Percentiles rank a stretch among this genome's conserved stretches.
Conservation (phyloP, 2,113 vertebrate species). For the Notothenia rossii region DNA sequence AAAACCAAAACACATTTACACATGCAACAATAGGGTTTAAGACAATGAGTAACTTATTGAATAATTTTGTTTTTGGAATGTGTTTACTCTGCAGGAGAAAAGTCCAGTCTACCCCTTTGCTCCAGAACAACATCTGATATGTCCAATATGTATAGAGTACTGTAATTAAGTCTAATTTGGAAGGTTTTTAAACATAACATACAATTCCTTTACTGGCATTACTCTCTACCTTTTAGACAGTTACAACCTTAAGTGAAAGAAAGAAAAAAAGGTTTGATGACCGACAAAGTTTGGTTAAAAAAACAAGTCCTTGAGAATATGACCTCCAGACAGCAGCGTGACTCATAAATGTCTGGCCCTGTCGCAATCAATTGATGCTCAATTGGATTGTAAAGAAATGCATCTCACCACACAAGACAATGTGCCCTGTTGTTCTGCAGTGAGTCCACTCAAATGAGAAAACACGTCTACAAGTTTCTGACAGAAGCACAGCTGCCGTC, state of each 20-base stretch:
- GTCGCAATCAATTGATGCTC: slow-evolving; percentile 49
- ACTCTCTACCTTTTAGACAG: slow-evolving; percentile 75
- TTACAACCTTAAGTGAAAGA: slow-evolving; percentile 60
- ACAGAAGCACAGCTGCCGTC: slow-evolving; percentile 42
- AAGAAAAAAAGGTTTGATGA: slow-evolving; percentile 20
- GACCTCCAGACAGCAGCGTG: slow-evolving; percentile 50
- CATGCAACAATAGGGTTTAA: slow-evolving; percentile 93
- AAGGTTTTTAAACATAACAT: slow-evolving; percentile 68
- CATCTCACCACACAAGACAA: slow-evolving; percentile 76
- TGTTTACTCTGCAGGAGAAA: slow-evolving; percentile 68
- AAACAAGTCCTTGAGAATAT: slow-evolving; percentile 27
- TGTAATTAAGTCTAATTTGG: slow-evolving; percentile 65
- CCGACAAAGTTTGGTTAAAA: slow-evolving; percentile 33
- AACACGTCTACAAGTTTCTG: slow-evolving; percentile 34
- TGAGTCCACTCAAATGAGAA: slow-evolving; percentile 49
- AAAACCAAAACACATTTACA: slow-evolving; percentile 92
- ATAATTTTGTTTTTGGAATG: slow-evolving; percentile 83
- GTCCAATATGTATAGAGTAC: slow-evolving; percentile 68
- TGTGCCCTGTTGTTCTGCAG: slow-evolving; percentile 76
- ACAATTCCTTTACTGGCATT: slow-evolving; percentile 76
- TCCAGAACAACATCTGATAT: slow-evolving; percentile 73
- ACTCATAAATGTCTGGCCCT: slow-evolving; percentile 38
- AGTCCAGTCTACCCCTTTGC: slow-evolving; percentile 47
- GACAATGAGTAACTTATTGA: slow-evolving; percentile 88
- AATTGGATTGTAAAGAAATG: slow-evolving; percentile 61